Evolutionary conservation across 37 sponge, comb jelly and placozoan species (phyloP), one percentile per base, ranked within the genome.

Genomic region (Aphrocallistes beatrix): DNA sequence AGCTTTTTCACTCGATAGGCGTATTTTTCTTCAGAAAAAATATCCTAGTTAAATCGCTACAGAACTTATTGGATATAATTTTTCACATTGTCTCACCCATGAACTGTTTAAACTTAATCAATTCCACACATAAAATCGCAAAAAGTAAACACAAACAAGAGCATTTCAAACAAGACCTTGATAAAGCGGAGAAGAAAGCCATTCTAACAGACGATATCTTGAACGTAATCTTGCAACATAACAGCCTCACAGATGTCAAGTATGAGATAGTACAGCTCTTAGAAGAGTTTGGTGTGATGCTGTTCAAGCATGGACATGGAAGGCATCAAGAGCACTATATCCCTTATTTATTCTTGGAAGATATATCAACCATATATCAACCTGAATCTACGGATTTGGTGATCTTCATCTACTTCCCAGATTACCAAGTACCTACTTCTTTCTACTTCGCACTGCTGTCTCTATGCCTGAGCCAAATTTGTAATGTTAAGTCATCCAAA

Each of bases 1-100:
- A 60, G 75, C 75, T 60, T 60, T 60, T 60, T 30, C 75, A 60
- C n/a, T 60, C 75, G n/a, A 60, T 60, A 25, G 75, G 75, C n/a
- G 75, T 60, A 13, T 60, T 60, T 13, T 60, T 60, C 21, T 60
- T 60, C 34, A 3, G 75, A 13, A 60, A 60, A 60, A 60, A 60
- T 60, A 60, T 60, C 8, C n/a, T 60, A 60, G 75, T 60, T 28
- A 60, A 60, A 13, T 60, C 75, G 3, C n/a, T 60, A 60, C 75
- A 60, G 21, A 60, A 13, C 34, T 30, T 60, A 60, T 60, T 60
- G 34, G 75, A 60, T 28, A 60, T 60, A 19, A 60, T 60, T 60
- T 60, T 60, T 30, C 75, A 60, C 34, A 30, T 60, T 19, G 75
- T 60, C 75, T 60, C 75, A 8, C 75, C 75, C 34, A 60, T 60